Evolutionary conservation across 1,140 invertebrate species (phyloP).

Genomic region (Akabosia matsudoensis): DNA sequence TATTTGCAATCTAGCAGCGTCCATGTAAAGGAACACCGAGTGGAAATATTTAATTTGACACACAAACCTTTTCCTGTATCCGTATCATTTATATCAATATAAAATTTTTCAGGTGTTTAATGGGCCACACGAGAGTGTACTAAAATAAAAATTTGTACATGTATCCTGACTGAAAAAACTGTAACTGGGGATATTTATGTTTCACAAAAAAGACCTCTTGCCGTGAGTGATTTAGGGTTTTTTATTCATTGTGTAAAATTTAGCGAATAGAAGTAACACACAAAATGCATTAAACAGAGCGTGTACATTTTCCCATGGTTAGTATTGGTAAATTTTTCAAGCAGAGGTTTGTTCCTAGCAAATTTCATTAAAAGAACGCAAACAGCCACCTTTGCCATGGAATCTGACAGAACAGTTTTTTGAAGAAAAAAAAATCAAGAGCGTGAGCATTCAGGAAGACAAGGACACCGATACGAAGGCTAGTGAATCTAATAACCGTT

Average conservation of each 20-base stretch:
- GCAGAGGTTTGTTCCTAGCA: neutral
- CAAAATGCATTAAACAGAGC: neutral
- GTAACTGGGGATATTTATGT: neutral
- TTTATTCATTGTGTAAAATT: neutral
- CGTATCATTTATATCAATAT: neutral
- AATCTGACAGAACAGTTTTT: no score
- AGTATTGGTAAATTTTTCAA: neutral
- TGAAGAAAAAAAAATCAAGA: no score
- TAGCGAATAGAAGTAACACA: neutral
- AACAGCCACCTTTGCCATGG: no score
- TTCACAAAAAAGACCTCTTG: no score
- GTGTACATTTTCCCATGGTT: neutral
- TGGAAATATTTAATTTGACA: no score
- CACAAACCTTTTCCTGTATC: no score
- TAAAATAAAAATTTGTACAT: no score
- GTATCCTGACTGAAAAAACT: neutral
- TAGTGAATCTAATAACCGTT: no score
- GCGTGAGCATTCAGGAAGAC: neutral
- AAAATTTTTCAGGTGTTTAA: neutral
- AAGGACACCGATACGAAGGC: neutral
- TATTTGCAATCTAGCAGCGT: no score
- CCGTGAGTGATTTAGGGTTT: neutral
- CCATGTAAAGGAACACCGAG: no score
- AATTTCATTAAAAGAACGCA: no score
- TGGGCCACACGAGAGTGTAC: no score